Evolutionary conservation across 64 coral and sea anemone species (phyloP), one percentile per base, ranked within the genome.

Genomic region (Pachyseris speciosa): DNA sequence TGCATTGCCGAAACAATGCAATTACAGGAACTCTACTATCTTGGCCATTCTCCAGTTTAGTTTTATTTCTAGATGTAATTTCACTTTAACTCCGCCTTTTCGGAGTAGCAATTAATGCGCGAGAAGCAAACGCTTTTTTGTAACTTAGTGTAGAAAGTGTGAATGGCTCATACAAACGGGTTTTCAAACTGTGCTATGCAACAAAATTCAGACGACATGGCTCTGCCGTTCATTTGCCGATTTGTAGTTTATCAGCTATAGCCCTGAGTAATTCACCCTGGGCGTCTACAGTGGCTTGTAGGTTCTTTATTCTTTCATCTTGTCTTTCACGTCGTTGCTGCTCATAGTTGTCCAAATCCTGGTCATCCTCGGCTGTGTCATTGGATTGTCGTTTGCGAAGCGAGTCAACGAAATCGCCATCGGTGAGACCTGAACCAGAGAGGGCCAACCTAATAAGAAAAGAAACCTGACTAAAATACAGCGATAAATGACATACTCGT

Each of bases 271-370:
- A 24, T 52, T 96, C 78, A 25, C 67, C 85, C 47, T 96, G 91
- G 7, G 83, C 86, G 30, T 84, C 61, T 15, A 96, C 41, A 22
- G 88, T 88, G 26, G 69, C 60, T 80, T 96, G 81, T 26, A 96
- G 41, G 33, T 72, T 74, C 43, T 72, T 91, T 9, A 86, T 64
- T 42, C 84, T 85, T 37, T 74, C 70, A 13, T 90, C 75, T 19
- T 93, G 80, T 31, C 25, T 44, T 50, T 92, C 29, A 17, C 58
- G 17, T 53, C 34, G 2, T 32, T 83, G 41, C 15, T 75, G 5
- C 20, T 59, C 60, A 9, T 30, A 50, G 45, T 75, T 44, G 19
- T 69, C 63, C 39, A 73, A 41, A 71, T 77, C 69, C n/a, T 53
- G 11, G 5, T 15, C 67, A 26, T 64, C 29, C 20, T 51, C 30